A percentile compares a stretch with the other conserved stretches of the same genome.
Conservation (phyloP, 2,797 vertebrate species). For the Lepilemur ruficaudatus region DNA sequence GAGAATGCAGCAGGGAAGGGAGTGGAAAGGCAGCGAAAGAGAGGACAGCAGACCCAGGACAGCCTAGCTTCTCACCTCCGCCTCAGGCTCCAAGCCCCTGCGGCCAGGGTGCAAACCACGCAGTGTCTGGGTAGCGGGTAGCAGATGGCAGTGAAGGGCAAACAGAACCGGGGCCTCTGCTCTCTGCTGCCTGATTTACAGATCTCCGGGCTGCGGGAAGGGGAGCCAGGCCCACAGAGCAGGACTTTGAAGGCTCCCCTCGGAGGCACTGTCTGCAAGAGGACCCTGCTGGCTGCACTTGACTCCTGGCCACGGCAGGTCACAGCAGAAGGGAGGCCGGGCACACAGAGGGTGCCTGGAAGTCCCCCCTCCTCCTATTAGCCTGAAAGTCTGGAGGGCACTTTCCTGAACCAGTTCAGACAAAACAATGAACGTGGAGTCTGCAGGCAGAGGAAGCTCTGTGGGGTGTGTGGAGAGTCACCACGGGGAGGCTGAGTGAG, state of each 20-base stretch:
- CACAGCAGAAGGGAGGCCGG: background rate
- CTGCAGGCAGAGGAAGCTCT: background rate
- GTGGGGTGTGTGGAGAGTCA: background rate
- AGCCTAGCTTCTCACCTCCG: background rate
- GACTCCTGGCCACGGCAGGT: background rate
- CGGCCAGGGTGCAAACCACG: background rate
- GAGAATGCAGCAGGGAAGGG: too few relatives aligned
- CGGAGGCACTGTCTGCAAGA: background rate
- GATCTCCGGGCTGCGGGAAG: background rate
- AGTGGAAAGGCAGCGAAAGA: background rate
- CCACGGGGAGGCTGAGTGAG: background rate
- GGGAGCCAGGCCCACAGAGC: background rate
- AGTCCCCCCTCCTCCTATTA: background rate
- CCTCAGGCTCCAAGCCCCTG: background rate
- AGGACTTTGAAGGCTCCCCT: background rate
- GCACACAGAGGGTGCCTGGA: background rate
- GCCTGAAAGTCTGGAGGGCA: background rate
- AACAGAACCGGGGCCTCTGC: background rate
- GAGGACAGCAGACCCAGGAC: background rate
- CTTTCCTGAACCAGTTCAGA: background rate
- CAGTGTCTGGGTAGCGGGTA: background rate
- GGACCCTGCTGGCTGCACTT: background rate
- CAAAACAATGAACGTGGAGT: constrained; percentile 31
- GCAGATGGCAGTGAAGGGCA: background rate
- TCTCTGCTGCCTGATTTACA: background rate